Percentiles rank a stretch among this genome's conserved stretches.
Conservation (phyloP, 92 coral and sea anemone species). For the Palythoa grandiflora region DNA sequence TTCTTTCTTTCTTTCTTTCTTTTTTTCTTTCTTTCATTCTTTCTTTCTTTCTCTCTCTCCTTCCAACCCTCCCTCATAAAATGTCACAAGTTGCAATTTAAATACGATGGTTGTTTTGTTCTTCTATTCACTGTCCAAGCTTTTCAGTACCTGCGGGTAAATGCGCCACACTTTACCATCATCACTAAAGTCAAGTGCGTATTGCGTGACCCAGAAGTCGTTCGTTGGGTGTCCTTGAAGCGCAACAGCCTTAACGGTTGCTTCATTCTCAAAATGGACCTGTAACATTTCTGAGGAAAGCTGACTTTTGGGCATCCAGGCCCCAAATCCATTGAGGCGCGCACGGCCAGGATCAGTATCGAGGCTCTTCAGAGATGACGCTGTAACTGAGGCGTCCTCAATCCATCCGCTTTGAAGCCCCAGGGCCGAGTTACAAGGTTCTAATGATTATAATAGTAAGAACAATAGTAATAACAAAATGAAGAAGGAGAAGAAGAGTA, state of each 20-base stretch:
- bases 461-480: background rate
- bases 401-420: conserved; percentile 86
- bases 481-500: background rate
- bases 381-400: conserved; percentile 75
- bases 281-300: conserved; percentile 74
- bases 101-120: background rate
- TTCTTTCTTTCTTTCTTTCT: too few species aligned
- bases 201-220: conserved; percentile 80
- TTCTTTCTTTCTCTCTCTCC: too few species aligned
- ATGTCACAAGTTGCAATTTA: background rate
- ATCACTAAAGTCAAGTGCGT: conserved; percentile 67
- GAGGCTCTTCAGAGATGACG: conserved; percentile 70
- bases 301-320: conserved; percentile 85
- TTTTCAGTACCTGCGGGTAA: conserved; percentile 63
- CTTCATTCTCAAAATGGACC: conserved; percentile 70
- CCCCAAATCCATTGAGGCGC: conserved; percentile 83
- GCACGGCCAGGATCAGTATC: conserved; percentile 85
- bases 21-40: too few species aligned
- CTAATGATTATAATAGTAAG: background rate
- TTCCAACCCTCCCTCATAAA: too few species aligned
- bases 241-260: conserved; percentile 78
- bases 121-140: background rate
- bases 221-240: conserved; percentile 82
- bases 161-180: conserved; percentile 74
- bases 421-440: conserved; percentile 62